Conservation (phyloP, 1,140 invertebrate species). For the Euglossa dilemma region DNA sequence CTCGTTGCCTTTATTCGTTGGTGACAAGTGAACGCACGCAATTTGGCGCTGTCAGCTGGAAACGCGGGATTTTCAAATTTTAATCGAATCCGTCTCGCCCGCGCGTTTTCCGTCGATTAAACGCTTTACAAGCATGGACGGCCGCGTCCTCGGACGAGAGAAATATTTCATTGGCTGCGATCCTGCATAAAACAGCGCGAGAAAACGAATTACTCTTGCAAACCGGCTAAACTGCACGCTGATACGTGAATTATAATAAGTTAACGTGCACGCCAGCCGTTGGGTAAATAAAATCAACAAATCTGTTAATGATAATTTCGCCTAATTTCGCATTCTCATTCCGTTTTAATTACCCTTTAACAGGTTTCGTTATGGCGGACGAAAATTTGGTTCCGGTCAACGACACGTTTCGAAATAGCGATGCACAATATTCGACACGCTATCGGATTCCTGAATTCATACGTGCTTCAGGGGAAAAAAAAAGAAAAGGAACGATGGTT, state of each 20-base stretch:
- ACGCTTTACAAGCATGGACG: background rate
- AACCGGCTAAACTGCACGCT: background rate
- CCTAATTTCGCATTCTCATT: background rate
- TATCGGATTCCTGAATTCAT: background rate
- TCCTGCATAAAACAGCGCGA: background rate
- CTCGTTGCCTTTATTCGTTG: background rate
- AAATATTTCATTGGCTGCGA: slow-evolving; percentile 23
- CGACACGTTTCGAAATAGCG: background rate
- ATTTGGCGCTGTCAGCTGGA: slow-evolving; percentile 27
- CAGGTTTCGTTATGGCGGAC: no score
- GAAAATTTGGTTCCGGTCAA: no score
- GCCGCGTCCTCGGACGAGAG: no score
- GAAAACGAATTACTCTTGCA: slow-evolving; percentile 21
- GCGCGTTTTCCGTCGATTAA: background rate
- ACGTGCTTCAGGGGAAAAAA: background rate
- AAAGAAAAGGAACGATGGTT: background rate
- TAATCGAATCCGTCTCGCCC: slow-evolving; percentile 25
- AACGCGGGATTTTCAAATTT: slow-evolving; percentile 44
- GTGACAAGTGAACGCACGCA: background rate
- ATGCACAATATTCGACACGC: background rate
- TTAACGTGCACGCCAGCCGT: background rate
- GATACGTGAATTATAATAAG: slow-evolving; percentile 17
- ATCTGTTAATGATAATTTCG: background rate
- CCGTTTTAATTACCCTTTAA: background rate
- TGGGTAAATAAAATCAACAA: slow-evolving; percentile 7